Conservation (phyloP, 2,888 invertebrate genomes). For the Plemyria rubiginata region DNA sequence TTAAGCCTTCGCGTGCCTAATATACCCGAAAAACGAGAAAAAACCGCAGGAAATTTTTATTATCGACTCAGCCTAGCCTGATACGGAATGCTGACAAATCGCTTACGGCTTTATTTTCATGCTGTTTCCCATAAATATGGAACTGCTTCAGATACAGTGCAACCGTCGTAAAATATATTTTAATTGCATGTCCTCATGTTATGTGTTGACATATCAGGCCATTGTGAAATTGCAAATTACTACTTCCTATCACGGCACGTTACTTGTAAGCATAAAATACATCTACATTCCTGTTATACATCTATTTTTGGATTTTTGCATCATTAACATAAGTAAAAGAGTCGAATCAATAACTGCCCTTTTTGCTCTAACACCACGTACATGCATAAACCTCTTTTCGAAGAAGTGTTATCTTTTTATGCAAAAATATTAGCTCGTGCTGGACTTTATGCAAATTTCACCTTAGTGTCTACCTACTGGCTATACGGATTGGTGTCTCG, state of each 20-base stretch:
- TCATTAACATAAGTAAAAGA: conserved; percentile 57
- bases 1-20: conserved; percentile 77
- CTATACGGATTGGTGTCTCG: conserved; percentile 71
- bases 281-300: conserved; percentile 8
- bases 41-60: conserved; percentile 70
- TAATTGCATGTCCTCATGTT: conserved; percentile 59
- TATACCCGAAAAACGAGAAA: conserved; percentile 73
- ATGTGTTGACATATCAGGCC: conserved; percentile 62
- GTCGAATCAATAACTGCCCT: conserved; percentile 56
- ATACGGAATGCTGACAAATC: conserved; percentile 79
- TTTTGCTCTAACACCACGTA: conserved; percentile 52
- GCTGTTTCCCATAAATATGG: conserved; percentile 54
- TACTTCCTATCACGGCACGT: conserved; percentile 36
- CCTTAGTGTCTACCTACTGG: conserved; percentile 63
- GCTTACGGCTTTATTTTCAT: conserved; percentile 70
- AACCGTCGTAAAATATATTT: conserved; percentile 60
- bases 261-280: conserved; percentile 27
- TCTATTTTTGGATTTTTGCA: conserved; percentile 43
- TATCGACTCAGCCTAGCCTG: conserved; percentile 76
- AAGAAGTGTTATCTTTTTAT: conserved; percentile 78
- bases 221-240: conserved; percentile 35
- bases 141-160: conserved; percentile 53
- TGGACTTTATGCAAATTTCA: conserved; percentile 80
- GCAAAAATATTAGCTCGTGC: conserved; percentile 83
- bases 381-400: conserved; percentile 63